Evolutionary conservation across 2,888 invertebrate species (phyloP), one percentile per base, ranked within the genome.

Genomic region (Campoplex nolae): DNA sequence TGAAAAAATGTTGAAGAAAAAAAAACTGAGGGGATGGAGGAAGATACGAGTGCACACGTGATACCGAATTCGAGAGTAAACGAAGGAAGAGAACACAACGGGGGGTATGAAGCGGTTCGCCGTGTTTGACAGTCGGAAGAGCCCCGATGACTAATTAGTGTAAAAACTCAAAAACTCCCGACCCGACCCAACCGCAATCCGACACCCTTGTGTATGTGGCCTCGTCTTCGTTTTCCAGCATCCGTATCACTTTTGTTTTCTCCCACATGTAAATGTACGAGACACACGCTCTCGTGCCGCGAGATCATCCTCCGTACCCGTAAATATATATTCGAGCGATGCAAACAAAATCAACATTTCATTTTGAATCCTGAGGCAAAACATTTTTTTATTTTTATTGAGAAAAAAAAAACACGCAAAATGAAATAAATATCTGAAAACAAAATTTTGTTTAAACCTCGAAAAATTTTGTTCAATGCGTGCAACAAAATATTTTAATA

Each of bases 101-200:
- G 92, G 93, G 92, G 92, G 90, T 90, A 54, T 67, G 56, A 56
- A 75, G 74, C 74, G 74, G 81, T 75, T 91, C 89, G 89, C 90
- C 89, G 91, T 93, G 93, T 93, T 93, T 94, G 94, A 93, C 94
- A 94, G 93, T 84, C 90, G 90, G 90, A 91, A 93, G 93, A 93
- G 92, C 89, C 90, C 90, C 92, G 92, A 92, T 94, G 93, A 94
- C 93, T 94, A 94, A 93, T 94, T 93, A 93, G 92, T 91, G 90
- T 93, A 93, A 93, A 94, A 93, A 93, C 92, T 91, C 48, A 90
- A 91, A 90, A 91, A 91, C 90, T 85, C 88, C 86, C 80, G 88
- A 88, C 89, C 88, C 88, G 86, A 88, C 87, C 86, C 88, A 84
- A 89, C 86, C 83, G 92, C 90, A 92, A 92, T 88, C 89, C 91